Evolutionary conservation across 1,140 invertebrate species (phyloP), one percentile per base, ranked within the genome.

Genomic region (Chymomyza costata): DNA sequence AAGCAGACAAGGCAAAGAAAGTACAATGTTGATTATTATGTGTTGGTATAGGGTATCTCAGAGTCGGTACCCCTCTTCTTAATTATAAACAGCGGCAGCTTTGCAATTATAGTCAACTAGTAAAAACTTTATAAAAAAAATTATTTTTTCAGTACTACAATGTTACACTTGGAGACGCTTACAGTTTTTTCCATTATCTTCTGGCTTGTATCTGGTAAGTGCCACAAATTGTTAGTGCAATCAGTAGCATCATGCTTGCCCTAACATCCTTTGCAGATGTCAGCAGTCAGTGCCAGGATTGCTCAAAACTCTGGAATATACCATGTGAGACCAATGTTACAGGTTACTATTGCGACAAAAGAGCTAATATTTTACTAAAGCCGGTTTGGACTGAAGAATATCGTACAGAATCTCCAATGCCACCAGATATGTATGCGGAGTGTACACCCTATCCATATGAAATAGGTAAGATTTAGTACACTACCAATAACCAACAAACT

Each of bases 241-340:
- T n/a, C n/a, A n/a, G n/a, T n/a, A n/a, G n/a, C n/a, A n/a, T n/a
- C n/a, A n/a, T n/a, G n/a, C n/a, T n/a, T n/a, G n/a, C n/a, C n/a
- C n/a, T n/a, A n/a, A n/a, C 2, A 13, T 11, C 2, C 1, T 3
- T 7, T 10, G 1, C 0, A 45, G 46, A 7, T 8, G 2, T 44
- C 6, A 2, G n/a, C n/a, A 13, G 41, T 15, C 30, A 60, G 15
- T 69, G 66, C 18, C 8, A 51, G 0, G 21, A 65, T 11, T 64
- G 66, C 13, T 30, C 11, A 5, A 1, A 15, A 0, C 0, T 6
- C 0, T 54, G 18, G 18, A 1, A 19, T 1, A 6, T 8, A 2
- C n/a, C 8, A 0, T 64, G 49, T 11, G 0, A n/a, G 8, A 8
- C 30, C 3, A 46, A 64, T 1, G 8, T 1, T 1, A 43, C 65